A percentile compares a stretch with the other conserved stretches of the same genome.
phyloP scores from a whole-genome alignment of 2,113 vertebrate species.

The Colossoma macropomum region DNA sequence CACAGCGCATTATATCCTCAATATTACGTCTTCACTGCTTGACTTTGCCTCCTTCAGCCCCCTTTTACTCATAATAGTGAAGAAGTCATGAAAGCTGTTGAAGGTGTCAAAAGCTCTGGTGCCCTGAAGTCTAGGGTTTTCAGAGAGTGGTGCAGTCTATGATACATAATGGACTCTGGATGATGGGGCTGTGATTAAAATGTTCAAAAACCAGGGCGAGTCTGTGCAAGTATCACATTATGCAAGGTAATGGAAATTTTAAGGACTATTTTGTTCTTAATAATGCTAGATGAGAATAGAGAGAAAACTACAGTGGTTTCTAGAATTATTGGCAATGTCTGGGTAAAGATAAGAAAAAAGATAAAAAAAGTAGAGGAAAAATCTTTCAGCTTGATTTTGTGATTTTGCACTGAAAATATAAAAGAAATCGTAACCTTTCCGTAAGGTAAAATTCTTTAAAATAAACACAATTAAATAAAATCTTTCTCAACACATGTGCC shows the following conservation, averaged over 20 bases:
- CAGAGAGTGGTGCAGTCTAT: constrained; percentile 14
- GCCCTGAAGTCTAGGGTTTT: constrained; percentile 6
- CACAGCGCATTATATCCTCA: constrained; percentile 43
- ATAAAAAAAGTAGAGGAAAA: no score
- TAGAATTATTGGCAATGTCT: neutral
- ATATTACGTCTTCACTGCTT: constrained; percentile 15
- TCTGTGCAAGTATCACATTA: constrained; percentile 13
- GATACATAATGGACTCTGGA: constrained; percentile 27
- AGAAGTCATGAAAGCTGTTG: constrained; percentile 19
- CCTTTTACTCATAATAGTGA: constrained; percentile 17
- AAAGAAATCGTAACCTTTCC: no score
- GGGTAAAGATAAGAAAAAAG: no score
- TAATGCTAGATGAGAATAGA: neutral
- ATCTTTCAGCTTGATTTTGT: no score
- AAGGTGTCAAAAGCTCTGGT: constrained; percentile 1
- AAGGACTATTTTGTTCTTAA: neutral
- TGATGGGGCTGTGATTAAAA: constrained; percentile 20
- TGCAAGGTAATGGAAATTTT: constrained; percentile 15
- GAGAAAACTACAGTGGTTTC: neutral
- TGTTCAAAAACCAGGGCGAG: neutral
- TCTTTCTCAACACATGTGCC: no score
- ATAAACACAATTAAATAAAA: no score
- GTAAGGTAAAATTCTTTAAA: no score
- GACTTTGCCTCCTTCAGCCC: constrained; percentile 13
- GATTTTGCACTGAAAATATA: no score